Evolutionary conservation across 1,140 invertebrate species (phyloP), one percentile per base, ranked within the genome.

Genomic region (Saccostrea echinata): DNA sequence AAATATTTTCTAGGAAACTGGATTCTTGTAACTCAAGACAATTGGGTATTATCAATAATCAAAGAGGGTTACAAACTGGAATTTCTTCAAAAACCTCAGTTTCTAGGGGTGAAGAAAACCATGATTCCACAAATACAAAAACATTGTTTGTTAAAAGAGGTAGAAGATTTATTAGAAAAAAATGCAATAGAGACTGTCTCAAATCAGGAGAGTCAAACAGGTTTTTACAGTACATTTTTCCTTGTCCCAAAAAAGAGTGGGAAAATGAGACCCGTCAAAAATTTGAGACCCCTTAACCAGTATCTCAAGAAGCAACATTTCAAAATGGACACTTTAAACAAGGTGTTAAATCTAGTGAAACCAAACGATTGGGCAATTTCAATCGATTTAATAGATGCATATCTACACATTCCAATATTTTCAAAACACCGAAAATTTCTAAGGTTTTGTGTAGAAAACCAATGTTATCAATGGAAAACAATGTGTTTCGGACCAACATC

Each of bases 161-260:
- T 90, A 84, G n/a, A 68, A 16, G 76, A 24, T 53, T 82, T 88
- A 18, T 51, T 89, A 52, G n/a, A 91, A 88, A 27, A 84, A 61
- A 88, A 0, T 18, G 27, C n/a, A n/a, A n/a, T n/a, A n/a, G n/a
- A n/a, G n/a, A n/a, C n/a, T n/a, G n/a, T n/a, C n/a, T n/a, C n/a
- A n/a, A 18, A 9, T 64, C 43, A 52, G 1, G 11, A 85, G 24
- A 3, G 12, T 9, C 24, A 84, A 24, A 61, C 52, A 83, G 53
- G 88, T 89, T 87, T 89, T 88, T 88, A 89, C 88, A 88, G 88
- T 86, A 89, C 89, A 1, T 83, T 90, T 27, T 91, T 91, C 71
- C 76, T 90, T n/a, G 80, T 89, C 27, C 88, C 87, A 53, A 90
- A 90, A 64, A 88, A 86, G n/a, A n/a, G 57, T 85, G 85, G 71